Conservation (phyloP, 2,797 vertebrate species). For the Valencia hispanica region DNA sequence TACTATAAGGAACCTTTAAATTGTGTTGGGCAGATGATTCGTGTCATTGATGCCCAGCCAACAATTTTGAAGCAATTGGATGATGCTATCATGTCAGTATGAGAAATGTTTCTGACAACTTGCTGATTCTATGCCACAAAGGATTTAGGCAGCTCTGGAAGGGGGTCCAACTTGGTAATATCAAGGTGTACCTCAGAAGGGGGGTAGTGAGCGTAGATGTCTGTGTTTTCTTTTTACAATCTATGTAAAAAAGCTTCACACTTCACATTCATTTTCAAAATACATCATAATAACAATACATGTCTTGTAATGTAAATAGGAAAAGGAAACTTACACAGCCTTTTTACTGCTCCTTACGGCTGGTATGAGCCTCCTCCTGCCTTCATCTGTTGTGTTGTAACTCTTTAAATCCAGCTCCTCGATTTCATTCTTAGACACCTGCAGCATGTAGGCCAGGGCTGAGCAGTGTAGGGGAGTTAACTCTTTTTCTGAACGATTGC, state of each 20-base stretch:
- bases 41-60: too few relatives aligned
- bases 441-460: conserved; percentile 57
- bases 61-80: too few relatives aligned
- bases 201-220: too few relatives aligned
- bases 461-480: conserved; percentile 58
- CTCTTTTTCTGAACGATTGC: background rate
- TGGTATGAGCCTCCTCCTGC: conserved; percentile 57
- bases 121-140: too few relatives aligned
- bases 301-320: background rate
- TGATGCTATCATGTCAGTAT: too few relatives aligned
- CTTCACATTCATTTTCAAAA: background rate
- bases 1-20: too few relatives aligned
- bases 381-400: conserved; percentile 58
- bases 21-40: too few relatives aligned
- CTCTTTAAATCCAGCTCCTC: conserved; percentile 49
- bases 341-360: conserved; percentile 57
- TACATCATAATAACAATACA: background rate
- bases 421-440: conserved; percentile 19
- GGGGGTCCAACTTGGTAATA: too few relatives aligned
- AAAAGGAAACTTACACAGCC: conserved; percentile 45
- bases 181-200: too few relatives aligned
- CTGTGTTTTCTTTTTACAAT: too few relatives aligned
- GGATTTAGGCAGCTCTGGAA: too few relatives aligned
- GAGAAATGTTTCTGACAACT: too few relatives aligned
- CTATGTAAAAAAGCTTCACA: background rate